Base-by-base conservation (phyloP, 1,140 invertebrate species). In the Atta colombica region DNA sequence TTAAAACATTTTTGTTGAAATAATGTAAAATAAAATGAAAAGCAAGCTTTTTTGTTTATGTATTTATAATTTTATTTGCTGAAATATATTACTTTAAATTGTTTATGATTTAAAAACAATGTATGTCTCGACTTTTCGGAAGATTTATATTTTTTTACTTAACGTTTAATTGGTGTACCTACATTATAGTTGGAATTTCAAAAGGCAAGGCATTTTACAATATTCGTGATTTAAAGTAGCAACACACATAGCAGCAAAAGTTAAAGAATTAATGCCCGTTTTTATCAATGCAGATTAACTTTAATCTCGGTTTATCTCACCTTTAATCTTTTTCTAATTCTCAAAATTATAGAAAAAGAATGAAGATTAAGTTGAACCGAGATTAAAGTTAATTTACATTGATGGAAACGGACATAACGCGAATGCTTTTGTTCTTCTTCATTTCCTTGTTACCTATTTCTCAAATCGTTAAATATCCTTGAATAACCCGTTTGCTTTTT, bases 401-500 rank as follows among this genome's bases (percentile, higher is more conserved):
- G 39, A 45, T 8, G 39, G 39, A 45, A 45, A 45, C 2, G 39
- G 10, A 10, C 39, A 45, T 45, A 45, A 53, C 2, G 3, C 10
- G 25, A 39, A 35, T 16, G 18, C 4, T 21, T 25, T 35, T 49
- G 35, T 53, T 66, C 14, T 21, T 35, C 14, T 14, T 14, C 3
- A 66, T 68, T 69, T 25, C 8, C 8, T 16, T 16, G 49, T 81
- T 53, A 45, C 63, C 45, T 28, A 81, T 31, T 71, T 71, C 16
- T 25, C 51, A 58, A 49, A 60, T 71, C 35, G 21, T 51, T 18
- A 12, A 69, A 49, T 58, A 45, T 35, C 18, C 53, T 10, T n/a
- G 25, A 45, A 74, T 75, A 84, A 84, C 49, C n/a, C 69, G n/a
- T 55, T n/a, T 51, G 66, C 65, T 45, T 84, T 74, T 45, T 75